Evolutionary conservation across 2,797 vertebrate genomes (phyloP).

Genomic region (Delichon dasypus): DNA sequence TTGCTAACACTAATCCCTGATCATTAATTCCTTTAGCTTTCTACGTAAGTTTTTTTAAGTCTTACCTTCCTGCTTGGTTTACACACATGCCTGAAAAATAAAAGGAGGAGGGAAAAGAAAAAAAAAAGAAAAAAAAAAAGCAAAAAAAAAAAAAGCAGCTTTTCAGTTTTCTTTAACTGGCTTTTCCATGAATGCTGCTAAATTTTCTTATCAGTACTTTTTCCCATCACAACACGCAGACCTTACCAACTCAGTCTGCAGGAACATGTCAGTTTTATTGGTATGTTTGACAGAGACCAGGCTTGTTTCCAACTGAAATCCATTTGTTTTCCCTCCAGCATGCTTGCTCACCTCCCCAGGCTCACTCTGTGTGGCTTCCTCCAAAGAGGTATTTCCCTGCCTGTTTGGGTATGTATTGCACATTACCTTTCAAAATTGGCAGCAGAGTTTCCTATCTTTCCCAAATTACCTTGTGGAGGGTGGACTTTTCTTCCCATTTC

Average conservation of each 20-base stretch:
- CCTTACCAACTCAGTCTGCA: neutral
- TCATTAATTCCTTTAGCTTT: neutral
- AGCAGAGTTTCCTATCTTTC: neutral
- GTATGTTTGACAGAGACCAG: slow-evolving; percentile 42
- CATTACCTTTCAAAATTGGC: neutral
- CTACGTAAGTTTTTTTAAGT: neutral
- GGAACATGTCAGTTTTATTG: slow-evolving; percentile 59
- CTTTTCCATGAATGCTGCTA: neutral
- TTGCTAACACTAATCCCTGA: neutral
- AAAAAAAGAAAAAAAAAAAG: no score
- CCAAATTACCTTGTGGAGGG: neutral
- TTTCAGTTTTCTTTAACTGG: neutral
- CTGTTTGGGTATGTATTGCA: neutral
- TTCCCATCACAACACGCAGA: neutral
- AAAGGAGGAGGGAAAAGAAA: neutral
- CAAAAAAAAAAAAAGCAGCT: neutral
- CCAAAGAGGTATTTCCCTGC: slow-evolving; percentile 31
- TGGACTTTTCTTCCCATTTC: neutral
- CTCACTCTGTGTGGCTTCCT: neutral
- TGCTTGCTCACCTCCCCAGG: neutral
- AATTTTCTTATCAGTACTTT: neutral
- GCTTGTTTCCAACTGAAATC: slow-evolving; percentile 45
- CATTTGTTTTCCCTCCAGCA: slow-evolving; percentile 7
- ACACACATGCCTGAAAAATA: neutral
- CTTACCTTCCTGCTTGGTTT: neutral